Evolutionary conservation across 2,888 invertebrate genomes (phyloP).

Genomic region (Salticus scenicus): DNA sequence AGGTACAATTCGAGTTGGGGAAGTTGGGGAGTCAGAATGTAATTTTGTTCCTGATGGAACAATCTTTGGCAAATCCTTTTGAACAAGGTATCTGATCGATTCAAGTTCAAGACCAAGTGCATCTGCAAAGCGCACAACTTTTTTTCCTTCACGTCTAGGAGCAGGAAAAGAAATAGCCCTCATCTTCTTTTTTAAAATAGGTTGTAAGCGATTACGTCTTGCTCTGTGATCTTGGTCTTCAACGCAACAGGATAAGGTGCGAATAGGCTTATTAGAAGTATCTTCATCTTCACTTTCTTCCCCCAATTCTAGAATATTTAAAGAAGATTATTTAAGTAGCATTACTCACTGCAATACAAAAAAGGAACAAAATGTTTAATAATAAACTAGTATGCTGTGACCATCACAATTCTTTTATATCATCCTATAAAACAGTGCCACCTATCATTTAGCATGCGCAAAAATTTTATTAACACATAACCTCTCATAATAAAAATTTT

Average conservation of each 20-base stretch:
- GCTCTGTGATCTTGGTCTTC: conserved; percentile 12
- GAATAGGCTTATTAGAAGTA: not conserved
- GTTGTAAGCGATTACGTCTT: not conserved
- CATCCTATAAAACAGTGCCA: no score
- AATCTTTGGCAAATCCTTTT: conserved; percentile 53
- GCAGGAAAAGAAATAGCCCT: conserved; percentile 64
- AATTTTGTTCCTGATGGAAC: conserved; percentile 50
- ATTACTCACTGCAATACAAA: no score
- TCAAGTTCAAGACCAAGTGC: conserved; percentile 77
- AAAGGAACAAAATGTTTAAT: no score
- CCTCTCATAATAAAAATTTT: no score
- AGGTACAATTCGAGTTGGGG: not conserved
- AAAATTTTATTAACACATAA: no score
- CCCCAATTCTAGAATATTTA: conserved; percentile 35
- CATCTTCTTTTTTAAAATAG: conserved; percentile 47
- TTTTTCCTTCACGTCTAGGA: conserved; percentile 70
- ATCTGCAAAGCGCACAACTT: conserved; percentile 77
- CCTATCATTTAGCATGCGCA: no score
- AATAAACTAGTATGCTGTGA: no score
- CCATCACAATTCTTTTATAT: no score
- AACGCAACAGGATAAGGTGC: conserved; percentile 19
- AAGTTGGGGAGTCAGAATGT: not conserved
- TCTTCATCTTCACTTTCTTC: conserved; percentile 61
- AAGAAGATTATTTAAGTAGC: no score
- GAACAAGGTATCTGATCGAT: conserved; percentile 75